Percentiles rank a stretch among this genome's conserved stretches.
Conservation (phyloP, 2,113 vertebrate genomes). For the Sapajus apella region DNA sequence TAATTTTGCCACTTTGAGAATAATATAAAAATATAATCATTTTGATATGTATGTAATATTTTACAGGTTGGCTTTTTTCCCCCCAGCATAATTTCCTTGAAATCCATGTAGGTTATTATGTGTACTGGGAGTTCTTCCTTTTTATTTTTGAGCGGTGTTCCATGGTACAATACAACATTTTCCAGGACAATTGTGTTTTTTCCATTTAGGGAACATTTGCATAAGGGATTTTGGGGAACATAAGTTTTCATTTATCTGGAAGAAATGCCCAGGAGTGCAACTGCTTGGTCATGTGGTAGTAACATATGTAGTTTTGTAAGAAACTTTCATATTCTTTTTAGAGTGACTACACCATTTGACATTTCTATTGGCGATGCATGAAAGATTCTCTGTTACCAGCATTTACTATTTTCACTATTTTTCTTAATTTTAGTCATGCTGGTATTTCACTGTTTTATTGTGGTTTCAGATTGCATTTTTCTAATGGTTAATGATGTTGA, state of each 20-base stretch:
- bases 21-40: not conserved
- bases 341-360: not conserved
- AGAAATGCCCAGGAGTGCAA: not conserved
- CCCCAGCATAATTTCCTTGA: not conserved
- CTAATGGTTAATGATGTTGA: not conserved
- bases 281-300: not conserved
- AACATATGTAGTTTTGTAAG: not conserved
- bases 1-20: not conserved
- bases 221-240: not conserved
- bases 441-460: not conserved
- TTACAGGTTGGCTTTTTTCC: not conserved
- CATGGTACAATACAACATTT: not conserved
- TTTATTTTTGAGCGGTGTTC: not conserved
- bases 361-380: not conserved
- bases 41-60: not conserved
- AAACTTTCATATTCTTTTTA: not conserved
- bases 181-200: not conserved
- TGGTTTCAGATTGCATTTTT: not conserved
- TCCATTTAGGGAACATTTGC: not conserved
- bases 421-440: not conserved
- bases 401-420: not conserved
- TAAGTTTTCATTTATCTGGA: not conserved
- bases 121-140: not conserved
- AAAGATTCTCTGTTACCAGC: not conserved
- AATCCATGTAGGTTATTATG: not conserved